Percentiles rank a stretch among this genome's conserved stretches.
phyloP scores from a whole-genome alignment of 1,140 invertebrate genomes.

The Rhynchophorus ferrugineus region DNA sequence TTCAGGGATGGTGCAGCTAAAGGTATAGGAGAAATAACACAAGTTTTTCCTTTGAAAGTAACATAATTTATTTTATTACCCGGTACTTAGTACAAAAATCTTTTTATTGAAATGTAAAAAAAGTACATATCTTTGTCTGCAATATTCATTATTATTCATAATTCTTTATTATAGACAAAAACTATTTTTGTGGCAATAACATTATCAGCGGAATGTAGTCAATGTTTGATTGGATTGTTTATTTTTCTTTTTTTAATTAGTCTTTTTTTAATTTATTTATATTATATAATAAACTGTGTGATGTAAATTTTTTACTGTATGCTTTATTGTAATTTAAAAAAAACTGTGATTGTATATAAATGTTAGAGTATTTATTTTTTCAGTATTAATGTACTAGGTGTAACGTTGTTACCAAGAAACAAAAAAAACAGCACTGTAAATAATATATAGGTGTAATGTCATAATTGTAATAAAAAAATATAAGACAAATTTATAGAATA shows the following conservation, averaged over 20 bases:
- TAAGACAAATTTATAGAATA: no score
- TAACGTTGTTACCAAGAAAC: no score
- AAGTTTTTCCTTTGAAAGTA: conserved; percentile 67
- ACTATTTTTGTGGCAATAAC: no score
- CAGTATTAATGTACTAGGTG: background rate
- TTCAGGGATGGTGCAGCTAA: conserved; percentile 84
- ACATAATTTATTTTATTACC: no score
- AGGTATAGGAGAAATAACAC: conserved; percentile 84
- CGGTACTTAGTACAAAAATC: background rate
- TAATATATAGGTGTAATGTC: no score
- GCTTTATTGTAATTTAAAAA: background rate
- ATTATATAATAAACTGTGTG: background rate
- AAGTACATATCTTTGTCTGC: background rate
- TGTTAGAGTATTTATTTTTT: background rate
- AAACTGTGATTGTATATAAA: background rate
- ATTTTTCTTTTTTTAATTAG: no score
- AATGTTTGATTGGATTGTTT: no score
- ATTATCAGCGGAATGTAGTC: no score
- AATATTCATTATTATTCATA: no score
- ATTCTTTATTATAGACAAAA: no score
- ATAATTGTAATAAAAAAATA: no score
- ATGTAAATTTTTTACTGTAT: background rate
- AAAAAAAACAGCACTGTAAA: no score
- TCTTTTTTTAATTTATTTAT: background rate
- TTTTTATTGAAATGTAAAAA: background rate